These are phyloP conservation scores for Seriola rivoliana DNA, from an alignment of 2,113 vertebrate species.

Conservation along the genomic window DNA sequence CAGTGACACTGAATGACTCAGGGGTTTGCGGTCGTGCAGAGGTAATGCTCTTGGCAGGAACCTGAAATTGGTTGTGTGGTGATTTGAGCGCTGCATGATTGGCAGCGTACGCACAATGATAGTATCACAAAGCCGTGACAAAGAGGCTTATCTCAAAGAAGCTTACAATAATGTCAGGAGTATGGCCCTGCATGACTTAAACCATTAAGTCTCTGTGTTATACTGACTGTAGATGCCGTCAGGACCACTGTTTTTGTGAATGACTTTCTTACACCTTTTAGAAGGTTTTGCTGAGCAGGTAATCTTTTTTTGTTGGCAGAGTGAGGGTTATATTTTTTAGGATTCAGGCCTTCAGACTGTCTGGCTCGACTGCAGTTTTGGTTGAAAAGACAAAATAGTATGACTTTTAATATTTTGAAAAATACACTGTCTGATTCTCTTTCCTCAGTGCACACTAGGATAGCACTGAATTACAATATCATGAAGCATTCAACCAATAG, in stretches of 20 bases:
- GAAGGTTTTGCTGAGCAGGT: neutral
- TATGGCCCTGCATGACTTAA: constrained; percentile 49
- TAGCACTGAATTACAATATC: constrained; percentile 19
- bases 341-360: neutral
- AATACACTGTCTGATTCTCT: neutral
- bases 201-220: constrained; percentile 22
- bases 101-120: constrained; percentile 63
- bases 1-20: constrained; percentile 7
- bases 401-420: neutral
- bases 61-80: constrained; percentile 26
- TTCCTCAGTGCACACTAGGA: neutral
- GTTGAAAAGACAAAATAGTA: constrained; percentile 6
- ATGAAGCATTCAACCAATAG: neutral
- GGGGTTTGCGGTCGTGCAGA: neutral
- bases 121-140: constrained; percentile 61
- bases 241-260: neutral
- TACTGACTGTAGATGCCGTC: constrained; percentile 28
- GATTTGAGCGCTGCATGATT: constrained; percentile 34
- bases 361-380: neutral
- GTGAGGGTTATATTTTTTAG: neutral
- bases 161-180: constrained; percentile 63
- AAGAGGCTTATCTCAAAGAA: constrained; percentile 72
- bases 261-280: constrained; percentile 26
- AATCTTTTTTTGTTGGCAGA: neutral
- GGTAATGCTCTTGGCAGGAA: constrained; percentile 25